Conservation (phyloP, 2,113 vertebrate genomes). For the Lutjanus erythropterus region DNA sequence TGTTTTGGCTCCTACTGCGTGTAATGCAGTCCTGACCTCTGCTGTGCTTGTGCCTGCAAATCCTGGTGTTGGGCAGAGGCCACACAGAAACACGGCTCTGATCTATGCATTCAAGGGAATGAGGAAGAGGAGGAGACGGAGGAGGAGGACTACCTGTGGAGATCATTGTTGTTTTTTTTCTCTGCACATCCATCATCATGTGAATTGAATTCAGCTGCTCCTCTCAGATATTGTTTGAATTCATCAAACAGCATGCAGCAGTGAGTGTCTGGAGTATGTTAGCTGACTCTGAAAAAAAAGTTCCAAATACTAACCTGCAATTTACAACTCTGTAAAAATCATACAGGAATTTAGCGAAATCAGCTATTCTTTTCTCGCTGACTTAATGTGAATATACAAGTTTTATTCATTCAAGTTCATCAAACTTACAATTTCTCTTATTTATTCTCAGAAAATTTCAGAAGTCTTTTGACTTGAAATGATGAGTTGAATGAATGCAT, state of each 20-base stretch:
- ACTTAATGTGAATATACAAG: too few species aligned
- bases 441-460: too few species aligned
- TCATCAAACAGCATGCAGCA: constrained; percentile 11
- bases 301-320: background rate
- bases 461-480: too few species aligned
- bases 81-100: constrained; percentile 33
- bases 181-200: constrained; percentile 35
- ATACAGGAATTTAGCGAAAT: too few species aligned
- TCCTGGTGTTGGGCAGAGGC: constrained; percentile 21
- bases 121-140: background rate
- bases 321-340: too few species aligned
- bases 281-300: background rate
- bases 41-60: constrained; percentile 24
- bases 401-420: too few species aligned
- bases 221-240: constrained; percentile 19
- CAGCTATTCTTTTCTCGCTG: too few species aligned
- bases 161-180: constrained; percentile 22
- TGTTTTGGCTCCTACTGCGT: constrained; percentile 27
- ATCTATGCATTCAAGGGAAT: constrained; percentile 18
- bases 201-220: constrained; percentile 43
- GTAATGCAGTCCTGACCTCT: constrained; percentile 41
- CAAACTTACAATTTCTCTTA: too few species aligned
- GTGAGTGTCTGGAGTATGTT: background rate
- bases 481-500: too few species aligned
- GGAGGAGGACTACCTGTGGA: constrained; percentile 35